Evolutionary conservation across 2,888 invertebrate genomes (phyloP).

Genomic region (Vanessa cardui): DNA sequence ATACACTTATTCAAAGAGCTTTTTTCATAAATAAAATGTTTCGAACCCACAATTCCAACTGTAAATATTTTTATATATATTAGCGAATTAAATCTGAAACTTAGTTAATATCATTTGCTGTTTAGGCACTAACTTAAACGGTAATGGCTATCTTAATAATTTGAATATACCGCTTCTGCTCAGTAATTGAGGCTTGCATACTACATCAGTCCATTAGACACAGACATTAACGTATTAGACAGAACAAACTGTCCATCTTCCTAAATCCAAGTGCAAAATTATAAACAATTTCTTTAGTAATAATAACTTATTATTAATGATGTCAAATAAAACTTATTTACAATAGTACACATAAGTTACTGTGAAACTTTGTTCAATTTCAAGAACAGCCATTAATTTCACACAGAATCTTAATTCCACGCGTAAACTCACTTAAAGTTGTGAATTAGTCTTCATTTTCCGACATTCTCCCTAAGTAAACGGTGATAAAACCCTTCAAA

Average conservation of each 20-base stretch:
- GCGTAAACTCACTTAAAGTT: constrained; percentile 39
- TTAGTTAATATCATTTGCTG: no score
- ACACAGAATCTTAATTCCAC: constrained; percentile 20
- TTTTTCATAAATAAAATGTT: neutral
- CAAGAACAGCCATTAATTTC: constrained; percentile 6
- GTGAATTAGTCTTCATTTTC: constrained; percentile 44
- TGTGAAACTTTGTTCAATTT: neutral
- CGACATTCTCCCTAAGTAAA: constrained; percentile 47
- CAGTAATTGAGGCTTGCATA: constrained; percentile 1
- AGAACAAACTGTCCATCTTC: constrained; percentile 5
- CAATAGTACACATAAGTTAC: neutral
- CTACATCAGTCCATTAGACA: constrained; percentile 15
- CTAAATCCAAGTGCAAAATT: no score
- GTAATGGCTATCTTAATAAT: neutral
- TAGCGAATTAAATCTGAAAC: no score
- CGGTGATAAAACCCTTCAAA: constrained; percentile 53
- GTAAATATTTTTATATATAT: no score
- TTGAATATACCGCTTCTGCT: neutral
- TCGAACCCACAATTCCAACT: no score
- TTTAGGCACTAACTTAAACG: no score
- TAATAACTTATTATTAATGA: no score
- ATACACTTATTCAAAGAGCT: neutral
- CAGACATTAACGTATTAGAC: constrained; percentile 1
- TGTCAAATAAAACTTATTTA: neutral
- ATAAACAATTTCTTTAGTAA: no score